A percentile compares a stretch with the other conserved stretches of the same genome.
These are phyloP conservation scores for Chrysina gloriosa DNA, from an alignment of 2,888 invertebrate species.

Conservation along the genomic window DNA sequence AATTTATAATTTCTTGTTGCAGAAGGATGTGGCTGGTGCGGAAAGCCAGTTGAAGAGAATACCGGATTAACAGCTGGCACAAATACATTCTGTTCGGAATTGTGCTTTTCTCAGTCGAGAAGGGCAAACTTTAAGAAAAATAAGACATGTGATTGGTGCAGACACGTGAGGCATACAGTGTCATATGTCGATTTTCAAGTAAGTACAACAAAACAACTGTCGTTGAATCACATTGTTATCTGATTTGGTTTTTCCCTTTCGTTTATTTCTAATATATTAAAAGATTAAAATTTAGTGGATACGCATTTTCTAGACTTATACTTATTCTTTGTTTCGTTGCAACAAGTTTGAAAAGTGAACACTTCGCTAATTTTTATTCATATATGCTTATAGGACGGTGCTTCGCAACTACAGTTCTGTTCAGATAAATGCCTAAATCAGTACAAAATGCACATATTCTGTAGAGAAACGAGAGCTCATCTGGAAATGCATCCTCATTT, in stretches of 20 bases:
- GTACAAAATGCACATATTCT: slow-evolving; percentile 97
- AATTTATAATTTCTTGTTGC: slow-evolving; percentile 60
- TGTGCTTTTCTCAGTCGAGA: slow-evolving; percentile 90
- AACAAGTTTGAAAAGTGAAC: neutral
- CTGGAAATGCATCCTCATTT: slow-evolving; percentile 86
- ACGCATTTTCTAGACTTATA: too few species aligned
- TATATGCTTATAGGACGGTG: slow-evolving; percentile 75
- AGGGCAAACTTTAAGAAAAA: slow-evolving; percentile 91
- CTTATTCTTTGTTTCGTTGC: too few species aligned
- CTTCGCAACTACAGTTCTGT: slow-evolving; percentile 90
- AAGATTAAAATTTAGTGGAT: too few species aligned
- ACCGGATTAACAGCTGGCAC: slow-evolving; percentile 67
- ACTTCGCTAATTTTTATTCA: neutral
- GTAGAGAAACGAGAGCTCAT: slow-evolving; percentile 92
- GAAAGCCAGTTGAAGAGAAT: slow-evolving; percentile 72
- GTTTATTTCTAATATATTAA: neutral
- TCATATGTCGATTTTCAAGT: slow-evolving; percentile 87
- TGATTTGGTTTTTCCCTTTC: neutral
- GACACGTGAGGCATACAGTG: slow-evolving; percentile 89
- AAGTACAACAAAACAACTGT: too few species aligned
- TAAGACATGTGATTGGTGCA: slow-evolving; percentile 94
- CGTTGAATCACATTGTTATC: too few species aligned
- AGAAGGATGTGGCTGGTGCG: slow-evolving; percentile 81
- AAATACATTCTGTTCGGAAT: slow-evolving; percentile 82
- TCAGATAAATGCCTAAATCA: slow-evolving; percentile 95